Conservation (phyloP, 2,797 vertebrate species). For the Hyperoplus immaculatus region DNA sequence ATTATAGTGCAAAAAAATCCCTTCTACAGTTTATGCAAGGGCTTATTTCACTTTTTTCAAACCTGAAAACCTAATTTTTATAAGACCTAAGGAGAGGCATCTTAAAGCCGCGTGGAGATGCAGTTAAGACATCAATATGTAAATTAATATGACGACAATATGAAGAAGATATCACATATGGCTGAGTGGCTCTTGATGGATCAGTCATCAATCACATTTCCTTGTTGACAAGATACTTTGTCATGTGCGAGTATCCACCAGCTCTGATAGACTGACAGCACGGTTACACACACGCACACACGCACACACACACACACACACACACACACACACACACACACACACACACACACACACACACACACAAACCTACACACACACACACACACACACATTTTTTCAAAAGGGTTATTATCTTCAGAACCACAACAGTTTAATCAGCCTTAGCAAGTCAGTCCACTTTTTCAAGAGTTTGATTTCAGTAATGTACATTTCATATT, state of each 20-base stretch:
- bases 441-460: constrained; percentile 24
- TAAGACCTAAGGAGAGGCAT: background rate
- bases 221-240: constrained; percentile 62
- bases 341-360: background rate
- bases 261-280: constrained; percentile 22
- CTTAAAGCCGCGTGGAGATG: background rate
- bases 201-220: constrained; percentile 71
- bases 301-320: constrained; percentile 1
- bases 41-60: constrained; percentile 56
- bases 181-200: constrained; percentile 58
- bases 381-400: constrained; percentile 10
- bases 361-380: background rate
- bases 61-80: constrained; percentile 25
- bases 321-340: constrained; percentile 12
- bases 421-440: constrained; percentile 10
- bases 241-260: constrained; percentile 36
- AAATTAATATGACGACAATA: constrained; percentile 39
- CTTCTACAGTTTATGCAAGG: constrained; percentile 51
- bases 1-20: constrained; percentile 69
- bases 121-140: constrained; percentile 45
- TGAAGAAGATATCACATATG: constrained; percentile 72
- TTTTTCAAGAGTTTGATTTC: constrained; percentile 24
- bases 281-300: constrained; percentile 6
- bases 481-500: too few relatives aligned
- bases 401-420: constrained; percentile 32